phyloP scores from a whole-genome alignment of 2,113 vertebrate species.

The Reinhardtius hippoglossoides region DNA sequence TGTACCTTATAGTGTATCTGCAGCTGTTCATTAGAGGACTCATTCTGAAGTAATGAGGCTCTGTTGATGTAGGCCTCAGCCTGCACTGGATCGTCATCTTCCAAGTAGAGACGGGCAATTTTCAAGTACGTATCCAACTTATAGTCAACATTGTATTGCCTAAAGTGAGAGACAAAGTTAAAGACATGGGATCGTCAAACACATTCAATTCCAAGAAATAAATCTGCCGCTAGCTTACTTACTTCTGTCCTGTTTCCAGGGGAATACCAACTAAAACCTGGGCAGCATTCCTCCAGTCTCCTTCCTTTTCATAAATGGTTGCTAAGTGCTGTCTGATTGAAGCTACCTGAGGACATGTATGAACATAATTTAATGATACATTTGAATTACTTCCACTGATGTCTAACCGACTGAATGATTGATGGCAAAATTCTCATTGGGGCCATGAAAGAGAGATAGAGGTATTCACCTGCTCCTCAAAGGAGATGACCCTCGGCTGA shows the following conservation, averaged over 20 bases:
- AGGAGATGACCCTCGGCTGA: slow-evolving; percentile 97
- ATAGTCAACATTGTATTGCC: slow-evolving; percentile 98
- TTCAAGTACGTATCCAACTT: slow-evolving; percentile 98
- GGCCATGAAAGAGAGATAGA: no score
- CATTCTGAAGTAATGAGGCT: slow-evolving; percentile 97
- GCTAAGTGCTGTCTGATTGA: slow-evolving; percentile 98
- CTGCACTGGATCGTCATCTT: slow-evolving; percentile 98
- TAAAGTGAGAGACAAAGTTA: slow-evolving; percentile 64
- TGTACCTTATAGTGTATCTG: slow-evolving; percentile 97
- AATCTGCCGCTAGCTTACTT: slow-evolving; percentile 69
- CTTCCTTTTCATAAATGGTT: slow-evolving; percentile 98
- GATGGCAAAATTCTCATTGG: neutral
- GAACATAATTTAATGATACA: neutral
- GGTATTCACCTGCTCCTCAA: slow-evolving; percentile 93
- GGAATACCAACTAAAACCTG: slow-evolving; percentile 98
- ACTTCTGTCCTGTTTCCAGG: slow-evolving; percentile 98
- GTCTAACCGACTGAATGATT: neutral
- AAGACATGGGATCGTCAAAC: neutral
- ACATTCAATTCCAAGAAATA: neutral
- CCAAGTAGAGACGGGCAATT: slow-evolving; percentile 95
- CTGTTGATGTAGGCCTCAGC: slow-evolving; percentile 98
- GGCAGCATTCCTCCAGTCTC: slow-evolving; percentile 98
- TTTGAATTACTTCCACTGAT: neutral
- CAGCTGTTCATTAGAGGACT: slow-evolving; percentile 97
- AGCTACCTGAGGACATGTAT: slow-evolving; percentile 86